Conservation (phyloP, 2,113 vertebrate species). For the Caracal caracal region DNA sequence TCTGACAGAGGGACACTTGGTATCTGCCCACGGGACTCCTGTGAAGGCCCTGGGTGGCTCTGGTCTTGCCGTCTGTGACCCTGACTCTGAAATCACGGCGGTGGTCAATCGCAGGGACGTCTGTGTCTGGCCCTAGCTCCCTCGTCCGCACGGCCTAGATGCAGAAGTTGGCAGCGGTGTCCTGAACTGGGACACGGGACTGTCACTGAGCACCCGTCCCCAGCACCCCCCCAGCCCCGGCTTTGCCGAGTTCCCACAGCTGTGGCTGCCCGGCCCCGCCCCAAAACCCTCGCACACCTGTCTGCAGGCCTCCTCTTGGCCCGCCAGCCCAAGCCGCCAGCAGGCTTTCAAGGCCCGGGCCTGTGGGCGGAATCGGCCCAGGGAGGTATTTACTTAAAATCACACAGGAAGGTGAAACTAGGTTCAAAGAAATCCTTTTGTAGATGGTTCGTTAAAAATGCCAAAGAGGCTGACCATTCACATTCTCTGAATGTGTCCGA, state of each 20-base stretch:
- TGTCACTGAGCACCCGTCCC: background rate
- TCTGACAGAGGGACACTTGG: too few relatives aligned
- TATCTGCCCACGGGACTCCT: background rate
- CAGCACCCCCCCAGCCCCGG: background rate
- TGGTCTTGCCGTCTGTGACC: background rate
- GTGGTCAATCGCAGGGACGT: background rate
- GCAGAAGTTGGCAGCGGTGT: background rate
- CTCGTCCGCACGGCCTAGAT: background rate
- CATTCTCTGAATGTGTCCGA: background rate
- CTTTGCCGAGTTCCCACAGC: background rate
- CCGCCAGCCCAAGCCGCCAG: background rate
- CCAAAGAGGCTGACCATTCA: background rate
- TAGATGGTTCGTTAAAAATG: constrained; percentile 12
- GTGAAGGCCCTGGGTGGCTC: background rate
- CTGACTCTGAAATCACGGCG: background rate
- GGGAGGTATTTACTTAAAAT: constrained; percentile 60
- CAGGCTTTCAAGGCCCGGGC: constrained; percentile 37
- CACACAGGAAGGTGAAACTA: constrained; percentile 63
- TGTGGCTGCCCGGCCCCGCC: rapidly evolving
- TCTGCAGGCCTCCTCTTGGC: constrained; percentile 48
- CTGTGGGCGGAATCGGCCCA: constrained; percentile 14
- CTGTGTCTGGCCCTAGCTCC: background rate
- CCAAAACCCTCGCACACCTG: constrained; percentile 41
- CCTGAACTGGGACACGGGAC: background rate
- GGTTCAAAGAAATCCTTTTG: constrained; percentile 59